Base-by-base conservation (phyloP, 2,888 invertebrate species). In the Tenthredo amoena region DNA sequence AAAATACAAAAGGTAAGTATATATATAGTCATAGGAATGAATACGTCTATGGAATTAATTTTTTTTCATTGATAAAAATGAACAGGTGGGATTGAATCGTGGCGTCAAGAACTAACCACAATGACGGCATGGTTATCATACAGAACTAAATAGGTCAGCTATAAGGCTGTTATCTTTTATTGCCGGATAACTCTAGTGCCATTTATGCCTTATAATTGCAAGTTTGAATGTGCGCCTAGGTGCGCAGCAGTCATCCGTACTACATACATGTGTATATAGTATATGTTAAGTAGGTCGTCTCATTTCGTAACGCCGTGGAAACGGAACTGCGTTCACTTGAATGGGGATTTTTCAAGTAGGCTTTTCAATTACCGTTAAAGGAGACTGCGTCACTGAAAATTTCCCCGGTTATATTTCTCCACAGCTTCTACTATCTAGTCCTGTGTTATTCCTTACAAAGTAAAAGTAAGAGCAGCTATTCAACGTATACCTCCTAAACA, bases 21-120 rank as follows among this genome's bases (percentile, higher is more conserved):
- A 37, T 2, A n/a, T 5, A 37, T 5, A 37, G 37, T 37, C 37
- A 37, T 5, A 37, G 37, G 3, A 37, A 26, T 1, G 26, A 26
- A 26, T 26, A 26, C 1, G 1, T 26, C 26, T 0, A 26, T 26
- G 0, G 26, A 26, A 26, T 26, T 26, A 26, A 26, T 50, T 4
- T 6, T 50, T 6, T n/a, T 55, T n/a, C 7, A 55, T 55, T 55
- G 55, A 55, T 7, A 55, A 55, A 55, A 55, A 0, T 6, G n/a
- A 55, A 55, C 7, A n/a, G n/a, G 6, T n/a, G 10, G 26, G 62
- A 62, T 62, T 62, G 62, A 62, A 62, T 62, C 10, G 62, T 4
- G 26, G 62, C 18, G 68, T 68, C 18, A 34, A 88, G 86, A 86
- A 86, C 86, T 87, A 88, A 74, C 74, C 74, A 43, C 74, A 81